Evolutionary conservation across 92 coral and sea anemone species (phyloP), one percentile per base, ranked within the genome.

Genomic region (Phymanthus crucifer): DNA sequence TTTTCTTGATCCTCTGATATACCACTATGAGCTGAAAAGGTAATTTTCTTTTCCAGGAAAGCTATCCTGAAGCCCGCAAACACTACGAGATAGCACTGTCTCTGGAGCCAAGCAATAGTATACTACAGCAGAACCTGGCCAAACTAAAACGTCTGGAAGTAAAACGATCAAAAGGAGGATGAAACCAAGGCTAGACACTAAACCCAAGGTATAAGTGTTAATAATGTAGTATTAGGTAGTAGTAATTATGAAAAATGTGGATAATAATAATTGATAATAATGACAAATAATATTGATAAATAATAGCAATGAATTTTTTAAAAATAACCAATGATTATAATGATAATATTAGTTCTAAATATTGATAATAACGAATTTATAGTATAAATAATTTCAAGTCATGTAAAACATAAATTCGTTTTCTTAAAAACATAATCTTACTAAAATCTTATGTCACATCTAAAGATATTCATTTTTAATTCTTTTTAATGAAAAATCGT

Each of bases 1-100:
- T n/a, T n/a, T n/a, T n/a, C n/a, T n/a, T n/a, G n/a, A n/a, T 3
- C 18, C 48, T 43, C 16, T 43, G 17, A 43, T 10, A 14, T 38
- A 38, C 5, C 1, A 1, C 45, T 43, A 10, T 11, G 18, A 32
- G 36, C 12, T 46, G 37, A 8, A n/a, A n/a, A n/a, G n/a, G 10
- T 73, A 0, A 19, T 54, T 31, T 13, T 73, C 45, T 17, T 69
- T 70, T 23, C 58, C 76, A 90, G 93, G 88, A 89, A 52, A 78
- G 84, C 65, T 84, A 83, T 48, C 37, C 77, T 2, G 74, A 66
- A 23, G 98, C 98, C 21, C 84, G 93, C 65, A 40, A 56, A 32
- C 95, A 93, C 77, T 93, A 93, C 66, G 91, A 93, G 75, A 69
- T 40, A 29, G 98, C 93, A 2, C 77, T 87, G 37, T 83, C 82